Evolutionary conservation across 2,888 invertebrate species (phyloP).

Genomic region (Coelinius sp.): DNA sequence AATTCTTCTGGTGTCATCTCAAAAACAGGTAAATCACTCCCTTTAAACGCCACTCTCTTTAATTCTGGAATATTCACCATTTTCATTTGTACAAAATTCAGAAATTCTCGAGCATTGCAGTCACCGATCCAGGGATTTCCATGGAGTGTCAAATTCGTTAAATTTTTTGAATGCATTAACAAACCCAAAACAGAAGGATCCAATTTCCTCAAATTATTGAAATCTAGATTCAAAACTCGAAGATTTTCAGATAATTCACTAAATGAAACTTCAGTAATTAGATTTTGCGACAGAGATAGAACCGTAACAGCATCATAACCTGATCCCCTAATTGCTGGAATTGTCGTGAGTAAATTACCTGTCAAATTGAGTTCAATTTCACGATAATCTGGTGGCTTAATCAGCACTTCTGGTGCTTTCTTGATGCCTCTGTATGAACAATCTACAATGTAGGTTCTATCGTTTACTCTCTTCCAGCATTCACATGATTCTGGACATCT

Average conservation of each 20-base stretch:
- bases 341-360: conserved; percentile 66
- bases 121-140: conserved; percentile 81
- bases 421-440: conserved; percentile 72
- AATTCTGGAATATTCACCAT: conserved; percentile 55
- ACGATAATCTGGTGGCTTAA: conserved; percentile 52
- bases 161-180: conserved; percentile 70
- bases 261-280: conserved; percentile 52
- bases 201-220: conserved; percentile 74
- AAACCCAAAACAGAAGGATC: conserved; percentile 69
- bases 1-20: conserved; percentile 57
- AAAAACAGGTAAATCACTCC: conserved; percentile 43
- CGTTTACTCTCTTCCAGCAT: conserved; percentile 72
- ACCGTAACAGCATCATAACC: conserved; percentile 73
- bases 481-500: conserved; percentile 73
- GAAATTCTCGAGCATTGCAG: conserved; percentile 76
- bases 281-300: conserved; percentile 73
- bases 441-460: conserved; percentile 72
- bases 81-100: conserved; percentile 73
- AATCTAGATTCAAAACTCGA: conserved; percentile 72
- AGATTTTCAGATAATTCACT: conserved; percentile 30
- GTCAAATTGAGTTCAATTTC: conserved; percentile 71
- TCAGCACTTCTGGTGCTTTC: conserved; percentile 69
- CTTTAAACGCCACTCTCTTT: conserved; percentile 49
- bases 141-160: conserved; percentile 73
- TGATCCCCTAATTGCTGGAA: conserved; percentile 63